These are phyloP conservation scores for Thamnophis elegans DNA, from an alignment of 2,797 vertebrate genomes.

Conservation along the genomic window DNA sequence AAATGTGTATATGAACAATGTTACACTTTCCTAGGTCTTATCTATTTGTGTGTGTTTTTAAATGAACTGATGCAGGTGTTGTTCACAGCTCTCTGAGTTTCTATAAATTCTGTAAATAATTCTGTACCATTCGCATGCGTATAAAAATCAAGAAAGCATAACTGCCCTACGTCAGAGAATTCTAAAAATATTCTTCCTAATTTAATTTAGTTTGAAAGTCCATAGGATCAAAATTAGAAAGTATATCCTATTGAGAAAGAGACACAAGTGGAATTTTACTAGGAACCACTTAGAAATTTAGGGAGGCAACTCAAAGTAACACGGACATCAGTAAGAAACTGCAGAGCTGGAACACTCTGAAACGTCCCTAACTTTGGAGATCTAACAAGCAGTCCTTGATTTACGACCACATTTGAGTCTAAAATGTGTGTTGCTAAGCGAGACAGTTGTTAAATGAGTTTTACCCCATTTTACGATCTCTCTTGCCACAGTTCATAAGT, in stretches of 20 bases:
- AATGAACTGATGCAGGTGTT: not conserved
- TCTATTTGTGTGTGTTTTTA: not conserved
- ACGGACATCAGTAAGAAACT: not conserved
- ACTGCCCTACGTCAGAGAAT: not conserved
- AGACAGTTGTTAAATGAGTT: not conserved
- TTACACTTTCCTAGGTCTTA: not conserved
- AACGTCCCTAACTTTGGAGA: not conserved
- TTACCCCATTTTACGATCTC: too few relatives aligned
- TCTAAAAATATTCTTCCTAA: not conserved
- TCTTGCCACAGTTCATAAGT: too few relatives aligned
- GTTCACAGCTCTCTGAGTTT: not conserved
- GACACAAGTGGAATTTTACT: not conserved
- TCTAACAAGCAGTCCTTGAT: not conserved
- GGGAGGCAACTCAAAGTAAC: not conserved
- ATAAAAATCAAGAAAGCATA: not conserved
- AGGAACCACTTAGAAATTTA: not conserved
- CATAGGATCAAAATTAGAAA: not conserved
- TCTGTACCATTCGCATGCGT: not conserved
- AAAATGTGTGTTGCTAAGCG: not conserved
- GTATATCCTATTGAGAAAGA: not conserved
- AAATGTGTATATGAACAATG: not conserved
- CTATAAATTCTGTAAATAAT: not conserved
- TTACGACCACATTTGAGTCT: not conserved
- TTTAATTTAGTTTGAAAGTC: not conserved
- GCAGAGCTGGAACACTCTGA: not conserved